Conservation (phyloP, 2,113 vertebrate genomes). For the Cariama cristata region DNA sequence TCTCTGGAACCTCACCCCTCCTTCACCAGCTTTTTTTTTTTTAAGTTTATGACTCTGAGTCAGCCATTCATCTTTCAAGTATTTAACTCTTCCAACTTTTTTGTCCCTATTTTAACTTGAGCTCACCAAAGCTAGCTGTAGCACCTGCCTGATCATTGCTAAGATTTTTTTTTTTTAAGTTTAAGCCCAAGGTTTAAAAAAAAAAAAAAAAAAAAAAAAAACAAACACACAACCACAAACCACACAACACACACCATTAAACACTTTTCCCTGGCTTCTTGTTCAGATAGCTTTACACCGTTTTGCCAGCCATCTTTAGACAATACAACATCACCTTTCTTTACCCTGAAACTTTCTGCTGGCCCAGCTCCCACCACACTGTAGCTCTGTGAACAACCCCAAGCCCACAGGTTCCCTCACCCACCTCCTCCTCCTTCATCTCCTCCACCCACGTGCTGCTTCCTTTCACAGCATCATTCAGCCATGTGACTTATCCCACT, state of each 20-base stretch:
- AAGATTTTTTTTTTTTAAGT: background rate
- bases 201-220: no score
- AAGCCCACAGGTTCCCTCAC: accelerated
- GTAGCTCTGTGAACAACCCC: background rate
- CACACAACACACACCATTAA: background rate
- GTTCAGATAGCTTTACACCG: background rate
- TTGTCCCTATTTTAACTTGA: background rate
- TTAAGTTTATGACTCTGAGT: background rate
- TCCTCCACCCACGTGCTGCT: background rate
- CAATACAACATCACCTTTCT: background rate
- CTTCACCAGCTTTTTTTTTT: no score
- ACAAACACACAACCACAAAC: background rate
- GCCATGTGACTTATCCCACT: background rate
- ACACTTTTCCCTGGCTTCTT: background rate
- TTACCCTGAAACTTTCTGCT: background rate
- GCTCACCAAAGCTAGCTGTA: background rate
- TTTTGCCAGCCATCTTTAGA: background rate
- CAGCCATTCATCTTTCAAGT: background rate
- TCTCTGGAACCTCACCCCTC: background rate
- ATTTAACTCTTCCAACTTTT: background rate
- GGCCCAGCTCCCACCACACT: background rate
- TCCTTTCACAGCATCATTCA: background rate
- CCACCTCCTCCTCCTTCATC: background rate
- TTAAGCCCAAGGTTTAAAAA: background rate
- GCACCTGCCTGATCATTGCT: background rate